phyloP scores from a whole-genome alignment of 2,888 invertebrate species.

The Orchestes rusci region DNA sequence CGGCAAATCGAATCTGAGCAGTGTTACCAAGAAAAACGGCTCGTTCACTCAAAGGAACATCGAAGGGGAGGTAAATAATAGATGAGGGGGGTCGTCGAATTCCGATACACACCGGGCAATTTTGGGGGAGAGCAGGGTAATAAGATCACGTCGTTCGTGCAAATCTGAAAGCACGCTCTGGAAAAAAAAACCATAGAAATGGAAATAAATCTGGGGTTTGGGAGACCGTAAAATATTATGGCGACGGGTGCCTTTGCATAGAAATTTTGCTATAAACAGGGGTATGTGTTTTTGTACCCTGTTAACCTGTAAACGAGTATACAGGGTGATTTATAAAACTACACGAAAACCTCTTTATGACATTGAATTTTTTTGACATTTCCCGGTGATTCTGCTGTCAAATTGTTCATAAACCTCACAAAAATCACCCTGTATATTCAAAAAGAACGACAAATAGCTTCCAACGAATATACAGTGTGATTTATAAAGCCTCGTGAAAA shows the following conservation, averaged over 20 bases:
- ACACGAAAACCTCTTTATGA: no score
- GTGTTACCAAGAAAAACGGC: constrained; percentile 33
- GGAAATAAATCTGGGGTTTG: constrained; percentile 14
- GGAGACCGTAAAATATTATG: constrained; percentile 10
- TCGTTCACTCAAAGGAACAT: constrained; percentile 22
- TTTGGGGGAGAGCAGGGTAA: constrained; percentile 20
- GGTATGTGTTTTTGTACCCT: no score
- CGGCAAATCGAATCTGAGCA: constrained; percentile 23
- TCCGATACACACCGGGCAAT: constrained; percentile 22
- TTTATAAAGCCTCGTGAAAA: no score
- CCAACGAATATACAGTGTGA: no score
- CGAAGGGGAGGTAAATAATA: constrained; percentile 34
- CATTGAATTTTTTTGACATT: no score
- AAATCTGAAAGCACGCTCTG: constrained; percentile 15
- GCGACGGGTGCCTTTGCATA: constrained; percentile 7
- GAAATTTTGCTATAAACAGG: constrained; percentile 13
- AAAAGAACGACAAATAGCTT: no score
- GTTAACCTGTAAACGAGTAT: no score
- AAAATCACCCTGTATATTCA: no score
- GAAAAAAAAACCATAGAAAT: constrained; percentile 21
- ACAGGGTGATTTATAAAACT: no score
- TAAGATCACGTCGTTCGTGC: constrained; percentile 22
- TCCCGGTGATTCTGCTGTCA: no score
- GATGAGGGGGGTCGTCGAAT: constrained; percentile 29
- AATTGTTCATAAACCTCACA: no score